A percentile compares a stretch with the other conserved stretches of the same genome.
phyloP scores from a whole-genome alignment of 2,113 vertebrate genomes.

The Mormoops blainvillei region DNA sequence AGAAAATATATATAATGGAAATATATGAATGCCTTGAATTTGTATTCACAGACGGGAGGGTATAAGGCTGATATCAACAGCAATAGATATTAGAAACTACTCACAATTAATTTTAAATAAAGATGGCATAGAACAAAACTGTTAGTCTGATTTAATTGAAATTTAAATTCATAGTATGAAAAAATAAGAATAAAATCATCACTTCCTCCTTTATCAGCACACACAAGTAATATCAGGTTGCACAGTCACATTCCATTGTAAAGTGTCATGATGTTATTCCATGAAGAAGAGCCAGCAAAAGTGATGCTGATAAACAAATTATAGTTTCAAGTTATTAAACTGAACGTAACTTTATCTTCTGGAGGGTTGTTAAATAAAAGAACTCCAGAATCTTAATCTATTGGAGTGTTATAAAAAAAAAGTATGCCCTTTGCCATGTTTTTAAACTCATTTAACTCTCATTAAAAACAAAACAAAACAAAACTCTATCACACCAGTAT shows the following conservation, averaged over 20 bases:
- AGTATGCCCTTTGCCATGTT: not conserved
- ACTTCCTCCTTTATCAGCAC: not conserved
- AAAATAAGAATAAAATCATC: conserved; percentile 32
- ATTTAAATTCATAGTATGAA: conserved; percentile 52
- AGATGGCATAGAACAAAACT: conserved; percentile 35
- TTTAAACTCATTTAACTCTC: conserved; percentile 35
- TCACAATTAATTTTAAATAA: conserved; percentile 51
- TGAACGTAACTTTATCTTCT: conserved; percentile 42
- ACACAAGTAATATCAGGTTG: conserved; percentile 8
- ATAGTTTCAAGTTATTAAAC: not conserved
- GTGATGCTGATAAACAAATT: conserved; percentile 16
- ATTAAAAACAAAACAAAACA: not conserved
- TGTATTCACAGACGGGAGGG: conserved; percentile 20
- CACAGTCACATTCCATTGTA: conserved; percentile 8
- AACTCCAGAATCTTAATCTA: conserved; percentile 2
- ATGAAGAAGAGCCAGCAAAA: conserved; percentile 40
- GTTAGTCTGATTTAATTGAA: conserved; percentile 50
- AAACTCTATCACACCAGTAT: not conserved
- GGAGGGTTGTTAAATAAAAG: conserved; percentile 9
- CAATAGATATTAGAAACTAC: conserved; percentile 56
- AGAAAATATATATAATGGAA: conserved; percentile 32
- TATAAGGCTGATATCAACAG: conserved; percentile 34
- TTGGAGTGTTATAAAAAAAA: not conserved
- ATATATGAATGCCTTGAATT: not conserved
- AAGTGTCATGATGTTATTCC: conserved; percentile 15